Percentiles rank a stretch among this genome's conserved stretches.
Evolutionary conservation across 2,797 vertebrate genomes (phyloP).

Genomic region (Rallus crepitans): DNA sequence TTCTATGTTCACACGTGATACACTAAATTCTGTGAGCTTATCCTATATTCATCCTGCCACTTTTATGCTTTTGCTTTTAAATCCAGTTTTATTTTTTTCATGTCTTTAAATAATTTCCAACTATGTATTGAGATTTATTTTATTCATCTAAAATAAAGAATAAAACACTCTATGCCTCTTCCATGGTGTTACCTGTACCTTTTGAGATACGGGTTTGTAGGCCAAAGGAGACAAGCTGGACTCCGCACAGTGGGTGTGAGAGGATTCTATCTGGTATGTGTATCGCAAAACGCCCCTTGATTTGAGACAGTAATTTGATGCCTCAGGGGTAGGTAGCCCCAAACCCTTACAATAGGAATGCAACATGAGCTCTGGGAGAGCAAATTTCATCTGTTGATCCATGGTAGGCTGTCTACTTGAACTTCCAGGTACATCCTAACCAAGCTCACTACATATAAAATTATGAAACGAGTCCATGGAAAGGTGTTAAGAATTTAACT

Average conservation of each 20-base stretch:
- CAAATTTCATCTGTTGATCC: background rate
- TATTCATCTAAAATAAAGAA: slow-evolving; percentile 62
- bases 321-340: background rate
- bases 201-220: background rate
- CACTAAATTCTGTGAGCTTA: slow-evolving; percentile 73
- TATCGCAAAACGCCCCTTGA: background rate
- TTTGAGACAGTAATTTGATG: background rate
- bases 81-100: background rate
- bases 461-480: background rate
- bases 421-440: background rate
- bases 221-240: background rate
- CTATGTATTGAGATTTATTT: slow-evolving; percentile 70
- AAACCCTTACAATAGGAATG: background rate
- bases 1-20: slow-evolving; percentile 62
- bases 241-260: background rate
- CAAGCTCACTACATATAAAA: background rate
- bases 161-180: background rate
- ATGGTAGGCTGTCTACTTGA: background rate
- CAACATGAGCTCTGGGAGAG: background rate
- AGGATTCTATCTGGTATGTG: background rate
- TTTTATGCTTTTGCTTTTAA: slow-evolving; percentile 58
- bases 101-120: slow-evolving; percentile 62
- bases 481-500: background rate
- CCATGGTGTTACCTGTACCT: background rate
- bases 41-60: background rate